Conservation (phyloP, 2,888 invertebrate species). For the Artemia sinica region DNA sequence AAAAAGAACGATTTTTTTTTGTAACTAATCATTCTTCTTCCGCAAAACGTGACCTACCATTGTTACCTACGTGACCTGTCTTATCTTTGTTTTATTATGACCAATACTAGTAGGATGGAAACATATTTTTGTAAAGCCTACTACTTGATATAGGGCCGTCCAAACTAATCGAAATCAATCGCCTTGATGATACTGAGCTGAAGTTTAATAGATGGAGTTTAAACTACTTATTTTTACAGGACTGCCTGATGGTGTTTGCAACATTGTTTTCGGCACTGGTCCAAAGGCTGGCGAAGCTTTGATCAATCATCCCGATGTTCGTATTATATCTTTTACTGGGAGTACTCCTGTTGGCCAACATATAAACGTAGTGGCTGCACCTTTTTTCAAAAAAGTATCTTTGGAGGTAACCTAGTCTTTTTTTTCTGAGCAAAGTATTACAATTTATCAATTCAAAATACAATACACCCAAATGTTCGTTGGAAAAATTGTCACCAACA, state of each 20-base stretch:
- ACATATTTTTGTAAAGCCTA: no score
- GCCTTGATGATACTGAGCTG: no score
- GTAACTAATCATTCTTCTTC: no score
- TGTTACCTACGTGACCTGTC: no score
- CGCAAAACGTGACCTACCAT: no score
- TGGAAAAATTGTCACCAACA: background rate
- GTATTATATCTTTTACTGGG: slow-evolving; percentile 39
- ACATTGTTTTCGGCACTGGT: slow-evolving; percentile 39
- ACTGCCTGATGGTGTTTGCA: slow-evolving; percentile 38
- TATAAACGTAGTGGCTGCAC: slow-evolving; percentile 32
- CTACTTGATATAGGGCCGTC: no score
- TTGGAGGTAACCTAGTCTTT: slow-evolving; percentile 33
- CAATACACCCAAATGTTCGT: background rate
- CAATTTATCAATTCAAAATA: no score
- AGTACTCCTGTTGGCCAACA: slow-evolving; percentile 34
- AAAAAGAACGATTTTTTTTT: no score
- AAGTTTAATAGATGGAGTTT: no score
- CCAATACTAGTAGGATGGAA: no score
- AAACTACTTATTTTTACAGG: slow-evolving; percentile 28
- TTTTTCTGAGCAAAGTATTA: background rate
- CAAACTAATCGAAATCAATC: no score
- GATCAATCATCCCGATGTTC: slow-evolving; percentile 36
- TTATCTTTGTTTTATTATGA: no score
- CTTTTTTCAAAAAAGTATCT: slow-evolving; percentile 36
- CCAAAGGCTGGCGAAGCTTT: slow-evolving; percentile 35